Conservation (phyloP, 2,113 vertebrate genomes). For the Crotalus viridis region DNA sequence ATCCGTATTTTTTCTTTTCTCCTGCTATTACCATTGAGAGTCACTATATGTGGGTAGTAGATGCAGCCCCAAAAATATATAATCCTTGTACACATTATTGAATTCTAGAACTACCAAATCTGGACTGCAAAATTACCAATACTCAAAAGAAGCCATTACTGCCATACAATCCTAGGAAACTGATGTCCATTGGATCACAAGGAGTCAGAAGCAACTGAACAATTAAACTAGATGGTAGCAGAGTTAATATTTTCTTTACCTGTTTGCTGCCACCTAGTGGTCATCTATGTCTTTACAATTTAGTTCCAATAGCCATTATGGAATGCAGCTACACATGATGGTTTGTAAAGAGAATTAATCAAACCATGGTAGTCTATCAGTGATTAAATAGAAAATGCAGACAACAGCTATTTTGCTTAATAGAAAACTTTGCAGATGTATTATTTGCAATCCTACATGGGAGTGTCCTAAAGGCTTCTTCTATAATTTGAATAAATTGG, state of each 20-base stretch:
- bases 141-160: not conserved
- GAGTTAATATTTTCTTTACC: not conserved
- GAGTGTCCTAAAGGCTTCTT: not conserved
- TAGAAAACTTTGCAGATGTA: not conserved
- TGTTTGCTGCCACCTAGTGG: not conserved
- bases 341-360: not conserved
- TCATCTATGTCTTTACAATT: not conserved
- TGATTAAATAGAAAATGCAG: not conserved
- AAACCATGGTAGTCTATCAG: not conserved
- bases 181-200: not conserved
- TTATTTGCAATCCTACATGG: not conserved
- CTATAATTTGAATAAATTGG: not conserved
- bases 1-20: not conserved
- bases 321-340: not conserved
- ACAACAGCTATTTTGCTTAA: not conserved
- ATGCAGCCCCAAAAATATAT: not conserved
- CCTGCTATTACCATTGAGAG: not conserved
- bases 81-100: not conserved
- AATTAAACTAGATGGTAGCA: not conserved
- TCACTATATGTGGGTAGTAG: not conserved
- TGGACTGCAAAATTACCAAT: not conserved
- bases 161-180: not conserved
- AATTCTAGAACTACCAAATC: not conserved
- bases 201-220: not conserved
- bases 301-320: not conserved